A percentile compares a stretch with the other conserved stretches of the same genome.
Conservation (phyloP, 2,888 invertebrate genomes). For the Molanna angustata region DNA sequence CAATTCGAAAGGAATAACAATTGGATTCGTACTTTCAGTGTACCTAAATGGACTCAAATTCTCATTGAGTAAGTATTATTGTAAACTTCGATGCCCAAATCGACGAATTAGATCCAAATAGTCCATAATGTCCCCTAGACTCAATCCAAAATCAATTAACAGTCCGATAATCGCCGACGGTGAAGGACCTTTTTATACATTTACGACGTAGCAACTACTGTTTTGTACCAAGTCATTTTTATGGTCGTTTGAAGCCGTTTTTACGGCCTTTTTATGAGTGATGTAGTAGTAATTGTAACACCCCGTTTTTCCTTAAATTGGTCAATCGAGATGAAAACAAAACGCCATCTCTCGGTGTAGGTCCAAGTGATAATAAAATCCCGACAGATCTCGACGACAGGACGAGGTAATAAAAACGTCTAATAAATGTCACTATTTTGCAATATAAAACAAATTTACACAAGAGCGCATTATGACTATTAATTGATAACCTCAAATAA, state of each 20-base stretch:
- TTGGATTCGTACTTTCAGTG: too few relatives aligned
- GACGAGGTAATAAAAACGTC: conserved; percentile 20
- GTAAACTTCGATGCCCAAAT: too few relatives aligned
- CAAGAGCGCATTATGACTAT: conserved; percentile 4
- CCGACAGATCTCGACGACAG: conserved; percentile 17
- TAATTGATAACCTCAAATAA: too few relatives aligned
- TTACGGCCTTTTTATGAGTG: conserved; percentile 33
- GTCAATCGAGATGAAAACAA: conserved; percentile 34
- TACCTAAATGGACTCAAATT: too few relatives aligned
- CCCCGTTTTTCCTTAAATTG: conserved; percentile 33
- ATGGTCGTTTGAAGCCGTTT: conserved; percentile 30
- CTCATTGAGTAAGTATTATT: too few relatives aligned
- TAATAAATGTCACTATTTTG: conserved; percentile 20
- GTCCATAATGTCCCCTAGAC: too few relatives aligned
- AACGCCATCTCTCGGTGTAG: conserved; percentile 26
- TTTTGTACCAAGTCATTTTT: conserved; percentile 27
- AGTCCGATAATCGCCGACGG: conserved; percentile 3
- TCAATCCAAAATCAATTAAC: conserved; percentile 12
- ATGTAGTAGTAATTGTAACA: conserved; percentile 32
- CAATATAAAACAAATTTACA: conserved; percentile 14
- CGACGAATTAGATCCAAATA: too few relatives aligned
- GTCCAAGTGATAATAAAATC: conserved; percentile 30
- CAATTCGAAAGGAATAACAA: too few relatives aligned
- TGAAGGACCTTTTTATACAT: conserved; percentile 18
- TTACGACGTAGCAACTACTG: conserved; percentile 23